Base-by-base conservation (phyloP, 2,888 invertebrate genomes). In the Bedellia somnulentella region DNA sequence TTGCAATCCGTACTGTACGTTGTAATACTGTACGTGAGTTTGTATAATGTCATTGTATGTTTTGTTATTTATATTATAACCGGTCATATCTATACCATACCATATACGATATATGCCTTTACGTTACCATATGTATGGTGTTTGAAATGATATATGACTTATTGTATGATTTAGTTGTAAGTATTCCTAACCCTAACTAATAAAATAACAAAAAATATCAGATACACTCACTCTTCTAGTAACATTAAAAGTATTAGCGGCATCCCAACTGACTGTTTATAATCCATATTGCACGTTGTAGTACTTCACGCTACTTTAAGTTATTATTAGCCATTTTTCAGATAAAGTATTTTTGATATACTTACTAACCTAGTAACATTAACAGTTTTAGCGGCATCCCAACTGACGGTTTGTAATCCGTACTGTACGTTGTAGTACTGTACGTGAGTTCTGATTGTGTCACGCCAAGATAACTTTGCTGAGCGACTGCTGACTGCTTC, bases 311-410 rank as follows among this genome's bases (percentile, higher is more conserved):
- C 71, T 71, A n/a, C n/a, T n/a, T n/a, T n/a, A n/a, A n/a, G n/a
- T n/a, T n/a, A n/a, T n/a, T n/a, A n/a, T n/a, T n/a, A n/a, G n/a
- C n/a, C n/a, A n/a, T n/a, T n/a, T n/a, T n/a, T n/a, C n/a, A n/a
- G n/a, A n/a, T n/a, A n/a, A n/a, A n/a, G n/a, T n/a, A n/a, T n/a
- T n/a, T n/a, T n/a, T n/a, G n/a, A n/a, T n/a, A n/a, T n/a, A n/a
- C n/a, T n/a, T n/a, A n/a, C n/a, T n/a, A 46, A 71, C 75, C 71
- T 61, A 0, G 70, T 67, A 23, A 71, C 53, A 38, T 76, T 77
- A 2, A 76, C 53, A 17, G 45, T 57, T 27, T 59, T 64, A 6
- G 70, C 64, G 0, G 47, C 45, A 15, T 76, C 75, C 76, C 76
- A 76, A 41, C 61, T 45, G 38, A 54, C 48, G 31, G 59, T 59